Evolutionary conservation across 1,140 invertebrate species (phyloP), one percentile per base, ranked within the genome.

Genomic region (Ceratitis capitata): DNA sequence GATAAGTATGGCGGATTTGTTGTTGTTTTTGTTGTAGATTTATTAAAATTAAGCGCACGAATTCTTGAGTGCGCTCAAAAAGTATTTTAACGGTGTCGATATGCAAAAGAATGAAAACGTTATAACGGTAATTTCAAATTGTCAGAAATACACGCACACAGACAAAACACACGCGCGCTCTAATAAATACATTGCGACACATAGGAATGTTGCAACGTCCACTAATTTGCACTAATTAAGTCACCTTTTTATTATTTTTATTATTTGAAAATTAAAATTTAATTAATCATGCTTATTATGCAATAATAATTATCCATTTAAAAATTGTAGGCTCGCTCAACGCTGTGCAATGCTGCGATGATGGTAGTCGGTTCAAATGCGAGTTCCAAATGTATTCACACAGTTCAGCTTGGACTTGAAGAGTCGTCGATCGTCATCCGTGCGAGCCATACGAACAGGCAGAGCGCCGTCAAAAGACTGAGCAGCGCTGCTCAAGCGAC

Each of bases 391-490:
- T 78, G 69, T 45, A 45, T 45, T n/a, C 69, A 45, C 61, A 35
- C 39, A 78, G 39, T 45, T 45, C 69, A 78, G 32, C 14, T 45
- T n/a, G 42, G 16, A n/a, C 32, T 78, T 78, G n/a, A 45, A 78
- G 29, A 69, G 10, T 78, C 69, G 16, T 78, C n/a, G n/a, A n/a
- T n/a, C n/a, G n/a, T n/a, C n/a, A n/a, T n/a, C 35, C 69, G 69
- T 78, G 69, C 69, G 69, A 78, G 39, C 39, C 69, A n/a, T 45
- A 78, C 69, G 19, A 45, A 47, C 39, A 78, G 69, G 69, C 69
- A 78, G 69, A 78, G 69, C 69, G 69, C 69, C 69, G 69, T 78
- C 39, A 47, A 78, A 78, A 78, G 69, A 78, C 69, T 78, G 69
- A 78, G 69, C 69, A 78, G 69, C 69, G 69, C 69, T 78, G 69